A percentile compares a stretch with the other conserved stretches of the same genome.
These are phyloP conservation scores for Scylla paramamosain DNA, from an alignment of 1,140 invertebrate species.

Conservation along the genomic window DNA sequence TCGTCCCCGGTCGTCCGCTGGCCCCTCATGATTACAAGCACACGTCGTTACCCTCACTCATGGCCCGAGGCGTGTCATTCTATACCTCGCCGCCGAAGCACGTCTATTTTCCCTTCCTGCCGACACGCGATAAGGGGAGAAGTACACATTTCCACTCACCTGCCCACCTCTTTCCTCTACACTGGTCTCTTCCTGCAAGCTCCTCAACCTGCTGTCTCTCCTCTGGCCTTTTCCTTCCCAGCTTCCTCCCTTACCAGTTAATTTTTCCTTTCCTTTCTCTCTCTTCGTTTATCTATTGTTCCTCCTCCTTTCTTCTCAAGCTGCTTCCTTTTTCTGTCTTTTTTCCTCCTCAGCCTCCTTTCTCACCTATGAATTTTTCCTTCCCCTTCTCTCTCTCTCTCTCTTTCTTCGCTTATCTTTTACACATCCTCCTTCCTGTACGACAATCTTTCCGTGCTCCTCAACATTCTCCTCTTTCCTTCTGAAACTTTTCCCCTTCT, in stretches of 20 bases:
- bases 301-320: not conserved
- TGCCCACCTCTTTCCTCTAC: not conserved
- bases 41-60: conserved; percentile 34
- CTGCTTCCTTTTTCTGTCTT: not conserved
- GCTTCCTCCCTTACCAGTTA: not conserved
- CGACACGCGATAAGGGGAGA: conserved; percentile 42
- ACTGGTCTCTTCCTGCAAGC: not conserved
- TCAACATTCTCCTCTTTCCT: no score
- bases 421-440: no score
- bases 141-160: not conserved
- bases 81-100: not conserved
- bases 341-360: no score
- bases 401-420: not conserved
- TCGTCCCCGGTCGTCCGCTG: not conserved
- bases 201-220: not conserved
- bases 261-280: not conserved
- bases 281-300: not conserved
- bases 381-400: no score
- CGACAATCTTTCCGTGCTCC: not conserved
- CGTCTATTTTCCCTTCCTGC: not conserved
- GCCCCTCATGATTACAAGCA: not conserved
- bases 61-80: not conserved
- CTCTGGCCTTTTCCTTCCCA: not conserved
- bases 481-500: not conserved
- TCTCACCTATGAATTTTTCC: not conserved